Conservation (phyloP, 2,888 invertebrate species). For the Nomada flava region DNA sequence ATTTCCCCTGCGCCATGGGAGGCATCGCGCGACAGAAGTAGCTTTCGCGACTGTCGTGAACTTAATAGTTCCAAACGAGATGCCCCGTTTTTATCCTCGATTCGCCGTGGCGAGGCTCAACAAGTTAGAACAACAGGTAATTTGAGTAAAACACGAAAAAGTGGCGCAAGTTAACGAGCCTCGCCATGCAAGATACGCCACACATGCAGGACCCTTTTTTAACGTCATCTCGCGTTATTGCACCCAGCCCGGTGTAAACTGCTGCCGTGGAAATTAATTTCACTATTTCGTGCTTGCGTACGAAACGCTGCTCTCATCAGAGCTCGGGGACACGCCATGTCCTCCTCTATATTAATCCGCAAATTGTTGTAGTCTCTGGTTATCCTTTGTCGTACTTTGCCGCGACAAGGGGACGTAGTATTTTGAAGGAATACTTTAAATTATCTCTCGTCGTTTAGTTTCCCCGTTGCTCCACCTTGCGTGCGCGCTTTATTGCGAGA, state of each 20-base stretch:
- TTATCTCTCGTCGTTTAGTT: too few relatives aligned
- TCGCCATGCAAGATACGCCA: constrained; percentile 5
- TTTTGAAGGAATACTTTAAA: too few relatives aligned
- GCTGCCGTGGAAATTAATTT: constrained; percentile 27
- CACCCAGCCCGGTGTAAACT: constrained; percentile 13
- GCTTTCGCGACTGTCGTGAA: constrained; percentile 9
- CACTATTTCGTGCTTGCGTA: constrained; percentile 2
- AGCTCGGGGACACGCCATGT: neutral
- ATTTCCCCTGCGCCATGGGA: constrained; percentile 1
- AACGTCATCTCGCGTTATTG: neutral
- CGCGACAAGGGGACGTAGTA: neutral
- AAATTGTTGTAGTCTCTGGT: constrained; percentile 4
- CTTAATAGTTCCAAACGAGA: constrained; percentile 40
- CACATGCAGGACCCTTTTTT: constrained; percentile 1
- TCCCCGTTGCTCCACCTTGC: too few relatives aligned
- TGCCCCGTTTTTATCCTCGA: constrained; percentile 4
- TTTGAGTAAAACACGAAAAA: neutral
- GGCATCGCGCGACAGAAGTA: constrained; percentile 8
- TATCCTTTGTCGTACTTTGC: constrained; percentile 20
- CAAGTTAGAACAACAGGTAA: constrained; percentile 47
- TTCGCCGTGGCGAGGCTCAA: constrained; percentile 7
- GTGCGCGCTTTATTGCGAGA: too few relatives aligned
- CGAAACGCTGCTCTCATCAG: constrained; percentile 21
- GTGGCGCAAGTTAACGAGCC: constrained; percentile 13
- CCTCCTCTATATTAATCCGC: neutral